Evolutionary conservation across 2,113 vertebrate genomes (phyloP).

Genomic region (Pelodiscus sinensis): DNA sequence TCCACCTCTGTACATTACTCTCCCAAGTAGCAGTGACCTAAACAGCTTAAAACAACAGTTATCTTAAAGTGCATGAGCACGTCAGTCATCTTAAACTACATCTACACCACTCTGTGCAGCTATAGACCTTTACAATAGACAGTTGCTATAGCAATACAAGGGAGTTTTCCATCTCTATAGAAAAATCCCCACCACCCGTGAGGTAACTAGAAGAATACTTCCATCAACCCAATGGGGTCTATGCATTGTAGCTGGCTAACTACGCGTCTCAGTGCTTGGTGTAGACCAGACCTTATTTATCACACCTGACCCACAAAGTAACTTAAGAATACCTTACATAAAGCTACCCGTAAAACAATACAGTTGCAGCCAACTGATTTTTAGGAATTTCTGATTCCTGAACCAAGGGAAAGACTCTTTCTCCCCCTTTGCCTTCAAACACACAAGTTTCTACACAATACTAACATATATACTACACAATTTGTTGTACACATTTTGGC

Average conservation of each 20-base stretch:
- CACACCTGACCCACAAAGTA: background rate
- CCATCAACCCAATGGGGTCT: no score
- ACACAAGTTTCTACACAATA: background rate
- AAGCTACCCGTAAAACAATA: background rate
- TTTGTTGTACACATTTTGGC: background rate
- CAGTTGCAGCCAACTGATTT: background rate
- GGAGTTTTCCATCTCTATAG: no score
- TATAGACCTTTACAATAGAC: background rate
- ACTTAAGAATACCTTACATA: background rate
- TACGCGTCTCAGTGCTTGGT: background rate
- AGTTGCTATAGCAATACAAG: no score
- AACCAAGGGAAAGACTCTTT: background rate
- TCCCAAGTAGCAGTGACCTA: background rate
- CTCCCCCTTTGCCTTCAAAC: background rate
- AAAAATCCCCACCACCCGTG: no score
- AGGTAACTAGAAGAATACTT: no score
- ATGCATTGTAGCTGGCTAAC: background rate
- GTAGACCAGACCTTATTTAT: background rate
- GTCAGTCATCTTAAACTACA: background rate
- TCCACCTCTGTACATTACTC: background rate
- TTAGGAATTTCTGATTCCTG: background rate
- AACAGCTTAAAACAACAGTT: background rate
- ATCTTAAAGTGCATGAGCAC: background rate
- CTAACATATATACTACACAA: background rate
- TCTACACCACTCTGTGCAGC: background rate